phyloP scores from a whole-genome alignment of 2,113 vertebrate genomes.

The Osmerus eperlanus region DNA sequence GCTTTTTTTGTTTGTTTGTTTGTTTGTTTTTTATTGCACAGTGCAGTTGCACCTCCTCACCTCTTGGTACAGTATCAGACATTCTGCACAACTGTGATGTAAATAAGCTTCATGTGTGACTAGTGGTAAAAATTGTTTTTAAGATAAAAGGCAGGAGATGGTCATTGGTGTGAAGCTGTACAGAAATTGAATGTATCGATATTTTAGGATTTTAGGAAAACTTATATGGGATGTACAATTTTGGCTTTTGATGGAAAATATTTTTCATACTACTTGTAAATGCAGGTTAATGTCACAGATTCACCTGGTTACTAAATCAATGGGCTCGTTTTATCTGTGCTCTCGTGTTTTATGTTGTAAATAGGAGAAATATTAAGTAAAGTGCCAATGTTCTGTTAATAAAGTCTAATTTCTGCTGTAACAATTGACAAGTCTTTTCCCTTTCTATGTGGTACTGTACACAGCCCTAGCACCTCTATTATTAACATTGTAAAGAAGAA shows the following conservation, averaged over 20 bases:
- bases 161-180: constrained; percentile 8
- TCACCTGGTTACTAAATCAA: not conserved
- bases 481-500: not conserved
- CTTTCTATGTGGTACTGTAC: not conserved
- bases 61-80: not conserved
- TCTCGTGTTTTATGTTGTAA: constrained; percentile 6
- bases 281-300: constrained; percentile 5
- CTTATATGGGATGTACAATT: not conserved
- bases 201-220: not conserved
- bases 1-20: not conserved
- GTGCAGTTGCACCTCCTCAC: not conserved
- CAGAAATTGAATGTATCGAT: constrained; percentile 10
- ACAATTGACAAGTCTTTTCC: not conserved
- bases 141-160: not conserved
- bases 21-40: not conserved
- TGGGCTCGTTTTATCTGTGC: not conserved
- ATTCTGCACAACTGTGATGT: constrained; percentile 8
- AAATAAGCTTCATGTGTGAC: constrained; percentile 3
- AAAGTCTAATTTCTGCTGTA: constrained; percentile 1
- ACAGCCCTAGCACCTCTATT: not conserved
- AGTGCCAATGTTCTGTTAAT: constrained; percentile 12
- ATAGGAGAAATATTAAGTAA: constrained; percentile 2
- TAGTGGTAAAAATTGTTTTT: not conserved
- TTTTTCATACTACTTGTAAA: constrained; percentile 12
- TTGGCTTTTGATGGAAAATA: constrained; percentile 8